These are phyloP conservation scores for Strix aluco DNA, from an alignment of 2,113 vertebrate genomes.

Conservation along the genomic window DNA sequence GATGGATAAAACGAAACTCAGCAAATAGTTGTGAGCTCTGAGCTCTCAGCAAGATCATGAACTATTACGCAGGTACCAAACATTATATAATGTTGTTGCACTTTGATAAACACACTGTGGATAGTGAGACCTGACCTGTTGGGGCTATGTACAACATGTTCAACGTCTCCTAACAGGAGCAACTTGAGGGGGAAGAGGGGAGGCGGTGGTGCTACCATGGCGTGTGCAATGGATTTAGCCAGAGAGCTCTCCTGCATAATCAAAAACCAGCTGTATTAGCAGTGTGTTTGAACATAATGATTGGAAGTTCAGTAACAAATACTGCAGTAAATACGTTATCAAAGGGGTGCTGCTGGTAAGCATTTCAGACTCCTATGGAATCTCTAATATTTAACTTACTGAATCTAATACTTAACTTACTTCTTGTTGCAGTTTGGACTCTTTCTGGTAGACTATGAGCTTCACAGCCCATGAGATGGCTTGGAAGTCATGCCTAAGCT, in stretches of 20 bases:
- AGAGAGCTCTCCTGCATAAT: neutral
- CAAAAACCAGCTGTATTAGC: neutral
- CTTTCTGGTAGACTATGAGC: conserved; percentile 76
- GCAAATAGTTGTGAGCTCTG: neutral
- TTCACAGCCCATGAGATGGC: conserved; percentile 78
- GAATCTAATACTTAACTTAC: neutral
- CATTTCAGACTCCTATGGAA: neutral
- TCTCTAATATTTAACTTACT: neutral
- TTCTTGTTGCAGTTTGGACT: conserved; percentile 71
- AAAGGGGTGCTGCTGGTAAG: neutral
- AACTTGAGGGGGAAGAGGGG: too few relatives aligned
- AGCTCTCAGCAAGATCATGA: neutral
- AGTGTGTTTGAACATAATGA: neutral
- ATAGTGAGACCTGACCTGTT: neutral
- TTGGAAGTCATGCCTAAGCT: conserved; percentile 83
- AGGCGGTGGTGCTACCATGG: neutral
- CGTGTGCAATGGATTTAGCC: neutral
- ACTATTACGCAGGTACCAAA: too few relatives aligned
- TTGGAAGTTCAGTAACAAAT: neutral
- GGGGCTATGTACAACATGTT: neutral
- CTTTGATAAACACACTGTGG: neutral
- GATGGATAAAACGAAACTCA: neutral
- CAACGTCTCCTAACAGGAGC: neutral
- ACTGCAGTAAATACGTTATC: neutral
- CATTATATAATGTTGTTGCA: neutral